Evolutionary conservation across 2,113 vertebrate genomes (phyloP).

Genomic region (Protobothrops flavoviridis): DNA sequence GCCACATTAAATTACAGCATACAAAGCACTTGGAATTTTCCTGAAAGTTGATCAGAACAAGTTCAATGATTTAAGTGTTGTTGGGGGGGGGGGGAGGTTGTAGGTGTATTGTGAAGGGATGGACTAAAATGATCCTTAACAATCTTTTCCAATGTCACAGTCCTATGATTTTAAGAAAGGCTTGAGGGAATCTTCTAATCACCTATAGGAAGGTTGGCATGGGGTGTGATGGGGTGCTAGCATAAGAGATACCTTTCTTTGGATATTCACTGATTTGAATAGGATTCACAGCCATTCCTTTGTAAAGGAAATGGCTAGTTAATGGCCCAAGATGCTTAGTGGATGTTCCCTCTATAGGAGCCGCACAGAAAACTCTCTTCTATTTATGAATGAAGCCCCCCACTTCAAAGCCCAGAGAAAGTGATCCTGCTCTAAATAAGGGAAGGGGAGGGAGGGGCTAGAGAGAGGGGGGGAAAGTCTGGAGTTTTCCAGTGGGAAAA

Average conservation of each 20-base stretch:
- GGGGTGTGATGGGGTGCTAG: neutral
- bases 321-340: neutral
- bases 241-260: neutral
- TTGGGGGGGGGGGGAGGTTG: too few species aligned
- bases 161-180: neutral
- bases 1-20: neutral
- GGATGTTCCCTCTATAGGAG: neutral
- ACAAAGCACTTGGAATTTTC: too few species aligned
- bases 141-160: neutral
- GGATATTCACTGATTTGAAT: neutral
- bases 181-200: neutral
- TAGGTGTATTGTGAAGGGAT: too few species aligned
- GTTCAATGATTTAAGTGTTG: too few species aligned
- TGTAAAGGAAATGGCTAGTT: neutral
- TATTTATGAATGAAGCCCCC: neutral
- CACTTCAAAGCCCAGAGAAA: neutral
- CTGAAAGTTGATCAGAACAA: too few species aligned
- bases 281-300: neutral
- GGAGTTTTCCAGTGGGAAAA: neutral
- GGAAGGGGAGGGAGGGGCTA: neutral
- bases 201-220: neutral
- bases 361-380: neutral
- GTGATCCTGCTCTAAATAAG: neutral
- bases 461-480: neutral
- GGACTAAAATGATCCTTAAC: neutral